Evolutionary conservation across 2,797 vertebrate species (phyloP), one percentile per base, ranked within the genome.

Genomic region (Ptychadena robeensis): DNA sequence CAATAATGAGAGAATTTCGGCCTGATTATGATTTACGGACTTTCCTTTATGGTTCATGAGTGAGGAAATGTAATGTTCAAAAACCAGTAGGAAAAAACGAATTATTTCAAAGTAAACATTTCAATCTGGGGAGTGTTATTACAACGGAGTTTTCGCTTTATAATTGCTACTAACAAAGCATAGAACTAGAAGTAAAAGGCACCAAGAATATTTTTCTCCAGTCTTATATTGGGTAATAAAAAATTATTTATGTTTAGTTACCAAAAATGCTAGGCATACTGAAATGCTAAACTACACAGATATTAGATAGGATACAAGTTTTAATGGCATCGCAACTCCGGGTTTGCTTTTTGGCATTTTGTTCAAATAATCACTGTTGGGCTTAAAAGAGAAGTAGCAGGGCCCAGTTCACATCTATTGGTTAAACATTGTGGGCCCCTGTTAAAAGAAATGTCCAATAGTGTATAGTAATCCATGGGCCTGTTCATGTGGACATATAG

Each of bases 1-100:
- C 90, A 91, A 93, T 92, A 93, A 93, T 93, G 91, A 73, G 28
- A 80, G 38, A 86, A 88, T 91, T 93, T 91, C 91, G 92, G 92
- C 92, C 91, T 92, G 90, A 90, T n/a, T 15, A 44, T 28, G 18
- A 27, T 73, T 27, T 25, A 67, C 30, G 37, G 63, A 18, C 9
- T 38, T 34, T 8, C 2, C 1, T 69, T 70, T 63, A 70, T 38
- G 27, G 48, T 37, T 80, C 48, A 28, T 18, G 35, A 77, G 35
- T 25, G 61, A 28, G 34, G 15, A 38, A 35, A 25, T 48, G 28
- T 22, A 44, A 67, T 31, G 28, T 72, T 31, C 27, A 6, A 30
- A 44, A 72, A 72, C 15, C 25, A 53, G 40, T 72, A 28, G 59
- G 59, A 61, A 28, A 61, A 61, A 25, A 61, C 25, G 4, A 61